Evolutionary conservation across 2,888 invertebrate species (phyloP).

Genomic region (Plagodis pulveraria): DNA sequence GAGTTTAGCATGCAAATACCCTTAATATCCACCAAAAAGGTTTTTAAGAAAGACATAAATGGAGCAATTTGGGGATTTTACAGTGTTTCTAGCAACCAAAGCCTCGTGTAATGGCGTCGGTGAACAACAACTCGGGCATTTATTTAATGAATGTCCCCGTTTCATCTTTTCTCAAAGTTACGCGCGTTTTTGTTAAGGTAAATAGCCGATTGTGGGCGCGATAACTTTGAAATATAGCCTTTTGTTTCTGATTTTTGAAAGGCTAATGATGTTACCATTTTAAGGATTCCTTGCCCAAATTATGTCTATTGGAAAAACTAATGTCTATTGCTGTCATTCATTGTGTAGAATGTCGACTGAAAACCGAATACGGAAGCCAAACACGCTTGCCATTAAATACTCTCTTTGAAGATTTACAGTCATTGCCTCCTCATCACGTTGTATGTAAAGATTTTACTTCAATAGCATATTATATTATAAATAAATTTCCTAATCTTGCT

Average conservation of each 20-base stretch:
- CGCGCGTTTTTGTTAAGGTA: constrained; percentile 22
- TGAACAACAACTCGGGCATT: constrained; percentile 22
- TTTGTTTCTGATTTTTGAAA: constrained; percentile 5
- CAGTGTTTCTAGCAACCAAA: constrained; percentile 32
- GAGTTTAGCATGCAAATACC: constrained; percentile 35
- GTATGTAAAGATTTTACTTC: no score
- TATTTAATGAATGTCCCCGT: constrained; percentile 29
- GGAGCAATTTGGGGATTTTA: constrained; percentile 36
- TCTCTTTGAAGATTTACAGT: no score
- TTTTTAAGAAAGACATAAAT: constrained; percentile 36
- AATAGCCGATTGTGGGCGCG: constrained; percentile 25
- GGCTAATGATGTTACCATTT: neutral
- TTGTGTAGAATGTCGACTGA: no score
- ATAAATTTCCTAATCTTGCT: no score
- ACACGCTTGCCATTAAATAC: no score
- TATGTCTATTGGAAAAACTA: no score
- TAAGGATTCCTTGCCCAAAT: no score
- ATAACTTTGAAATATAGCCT: constrained; percentile 13
- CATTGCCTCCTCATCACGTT: no score
- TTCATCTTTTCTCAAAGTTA: constrained; percentile 23
- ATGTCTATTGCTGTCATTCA: no score
- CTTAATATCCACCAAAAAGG: constrained; percentile 31
- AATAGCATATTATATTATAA: no score
- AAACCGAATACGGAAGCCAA: no score
- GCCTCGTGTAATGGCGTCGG: constrained; percentile 27